Evolutionary conservation across 2,797 vertebrate species (phyloP).

Genomic region (Phrynocephalus vlangalii): DNA sequence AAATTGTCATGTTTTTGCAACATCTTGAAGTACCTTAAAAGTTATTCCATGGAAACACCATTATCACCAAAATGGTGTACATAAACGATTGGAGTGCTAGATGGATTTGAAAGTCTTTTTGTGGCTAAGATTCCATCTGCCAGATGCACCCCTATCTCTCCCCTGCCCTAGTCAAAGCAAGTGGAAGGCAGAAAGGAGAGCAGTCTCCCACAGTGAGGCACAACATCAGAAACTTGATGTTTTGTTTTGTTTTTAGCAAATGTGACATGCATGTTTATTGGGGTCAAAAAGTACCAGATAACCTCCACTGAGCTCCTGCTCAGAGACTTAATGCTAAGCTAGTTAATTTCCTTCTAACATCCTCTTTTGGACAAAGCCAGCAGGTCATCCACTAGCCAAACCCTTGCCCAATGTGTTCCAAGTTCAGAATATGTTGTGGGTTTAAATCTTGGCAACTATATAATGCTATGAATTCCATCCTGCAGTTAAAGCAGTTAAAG

Average conservation of each 20-base stretch:
- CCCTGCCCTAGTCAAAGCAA: neutral
- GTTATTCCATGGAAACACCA: neutral
- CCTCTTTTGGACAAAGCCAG: neutral
- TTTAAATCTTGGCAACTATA: too few relatives aligned
- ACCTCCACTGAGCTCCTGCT: neutral
- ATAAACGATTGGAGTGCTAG: neutral
- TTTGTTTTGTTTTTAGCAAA: neutral
- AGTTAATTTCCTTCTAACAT: neutral
- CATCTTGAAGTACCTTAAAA: neutral
- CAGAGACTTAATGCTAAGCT: neutral
- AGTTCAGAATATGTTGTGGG: too few relatives aligned
- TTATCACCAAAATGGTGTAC: neutral
- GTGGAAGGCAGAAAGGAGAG: neutral
- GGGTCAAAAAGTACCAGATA: neutral
- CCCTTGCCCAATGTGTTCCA: too few relatives aligned
- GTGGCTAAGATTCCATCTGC: neutral
- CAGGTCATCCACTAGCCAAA: too few relatives aligned
- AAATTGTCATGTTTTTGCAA: slow-evolving; percentile 6
- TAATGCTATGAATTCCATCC: too few relatives aligned
- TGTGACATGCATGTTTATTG: neutral
- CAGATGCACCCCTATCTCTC: neutral
- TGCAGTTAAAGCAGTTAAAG: too few relatives aligned
- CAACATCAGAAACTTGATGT: neutral
- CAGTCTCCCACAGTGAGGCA: neutral
- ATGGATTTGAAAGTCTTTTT: neutral